Conservation (phyloP, 2,888 invertebrate genomes). For the Hoplodrina ambigua region DNA sequence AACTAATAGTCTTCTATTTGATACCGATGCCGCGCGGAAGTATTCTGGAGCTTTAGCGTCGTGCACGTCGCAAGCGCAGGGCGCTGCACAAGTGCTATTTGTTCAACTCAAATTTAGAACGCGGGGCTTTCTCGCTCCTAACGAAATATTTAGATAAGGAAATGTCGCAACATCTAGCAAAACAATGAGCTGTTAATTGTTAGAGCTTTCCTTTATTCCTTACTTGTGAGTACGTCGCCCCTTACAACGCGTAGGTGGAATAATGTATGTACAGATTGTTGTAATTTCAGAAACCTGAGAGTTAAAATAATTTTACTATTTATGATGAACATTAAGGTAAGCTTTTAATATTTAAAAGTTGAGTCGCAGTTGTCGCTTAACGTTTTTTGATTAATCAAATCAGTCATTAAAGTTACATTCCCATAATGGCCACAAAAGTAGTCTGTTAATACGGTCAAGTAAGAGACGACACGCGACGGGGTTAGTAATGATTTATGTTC, state of each 20-base stretch:
- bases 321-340: not conserved
- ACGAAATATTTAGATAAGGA: conserved; percentile 82
- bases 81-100: conserved; percentile 62
- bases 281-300: conserved; percentile 33
- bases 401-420: conserved; percentile 35
- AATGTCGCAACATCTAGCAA: conserved; percentile 82
- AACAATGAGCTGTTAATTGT: conserved; percentile 88
- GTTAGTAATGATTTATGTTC: conserved; percentile 78
- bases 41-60: conserved; percentile 35
- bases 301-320: not conserved
- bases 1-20: conserved; percentile 68
- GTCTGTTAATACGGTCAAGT: conserved; percentile 51
- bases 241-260: conserved; percentile 71
- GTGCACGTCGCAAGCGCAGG: conserved; percentile 18
- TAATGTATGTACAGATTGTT: conserved; percentile 63
- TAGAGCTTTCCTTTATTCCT: conserved; percentile 77
- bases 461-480: conserved; percentile 50
- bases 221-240: conserved; percentile 77
- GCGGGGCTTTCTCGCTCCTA: conserved; percentile 72
- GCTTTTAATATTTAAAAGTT: not conserved
- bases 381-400: conserved; percentile 15
- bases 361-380: not conserved
- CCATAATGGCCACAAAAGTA: conserved; percentile 44
- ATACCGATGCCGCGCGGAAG: conserved; percentile 62
- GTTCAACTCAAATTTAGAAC: conserved; percentile 74